Percentiles rank a stretch among this genome's conserved stretches.
These are phyloP conservation scores for Ptilorrhoa leucosticta DNA, from an alignment of 2,113 vertebrate species.

Conservation along the genomic window DNA sequence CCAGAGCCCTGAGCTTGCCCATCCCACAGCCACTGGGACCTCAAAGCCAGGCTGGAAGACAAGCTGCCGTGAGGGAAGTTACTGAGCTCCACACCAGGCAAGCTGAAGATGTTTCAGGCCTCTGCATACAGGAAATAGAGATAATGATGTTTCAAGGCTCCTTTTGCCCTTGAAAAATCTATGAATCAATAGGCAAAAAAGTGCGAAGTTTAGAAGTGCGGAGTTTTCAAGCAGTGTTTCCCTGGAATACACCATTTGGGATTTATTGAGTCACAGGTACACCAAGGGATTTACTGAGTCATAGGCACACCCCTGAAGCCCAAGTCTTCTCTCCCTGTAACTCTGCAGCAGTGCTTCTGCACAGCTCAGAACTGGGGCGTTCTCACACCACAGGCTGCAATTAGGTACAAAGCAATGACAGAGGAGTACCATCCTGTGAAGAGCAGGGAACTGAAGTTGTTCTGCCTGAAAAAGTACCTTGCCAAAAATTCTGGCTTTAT, in stretches of 20 bases:
- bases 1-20: rapidly evolving
- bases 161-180: background rate
- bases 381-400: background rate
- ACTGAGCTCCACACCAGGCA: background rate
- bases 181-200: background rate
- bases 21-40: rapidly evolving
- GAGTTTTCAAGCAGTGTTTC: background rate
- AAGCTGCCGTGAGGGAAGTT: background rate
- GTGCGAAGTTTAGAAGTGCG: rapidly evolving
- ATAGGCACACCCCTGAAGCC: background rate
- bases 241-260: background rate
- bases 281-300: background rate
- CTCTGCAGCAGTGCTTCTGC: background rate
- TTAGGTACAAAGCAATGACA: background rate
- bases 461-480: background rate
- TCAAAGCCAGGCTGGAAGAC: background rate
- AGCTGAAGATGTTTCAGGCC: background rate
- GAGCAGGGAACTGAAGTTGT: background rate
- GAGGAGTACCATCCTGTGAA: background rate
- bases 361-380: background rate
- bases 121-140: background rate
- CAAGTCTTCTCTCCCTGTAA: background rate
- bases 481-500: background rate
- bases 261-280: background rate
- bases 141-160: background rate